Evolutionary conservation across 2,888 invertebrate genomes (phyloP).

Genomic region (Lasius platythorax): DNA sequence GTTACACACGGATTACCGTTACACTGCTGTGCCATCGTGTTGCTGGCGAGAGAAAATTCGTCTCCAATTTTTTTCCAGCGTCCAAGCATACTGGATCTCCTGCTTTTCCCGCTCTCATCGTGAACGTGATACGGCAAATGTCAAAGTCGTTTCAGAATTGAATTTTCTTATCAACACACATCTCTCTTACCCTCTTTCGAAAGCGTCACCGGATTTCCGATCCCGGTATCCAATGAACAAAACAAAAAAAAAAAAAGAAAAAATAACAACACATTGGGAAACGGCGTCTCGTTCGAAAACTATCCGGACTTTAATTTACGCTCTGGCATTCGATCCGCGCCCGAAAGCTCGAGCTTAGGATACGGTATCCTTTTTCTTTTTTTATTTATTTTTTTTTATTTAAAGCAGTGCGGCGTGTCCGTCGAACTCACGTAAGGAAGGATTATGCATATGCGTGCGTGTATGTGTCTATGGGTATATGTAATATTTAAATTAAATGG

Average conservation of each 20-base stretch:
- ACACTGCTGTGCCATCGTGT: not conserved
- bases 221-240: not conserved
- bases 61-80: not conserved
- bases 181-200: constrained; percentile 20
- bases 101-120: constrained; percentile 1
- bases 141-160: constrained; percentile 31
- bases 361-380: not conserved
- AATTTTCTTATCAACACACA: constrained; percentile 38
- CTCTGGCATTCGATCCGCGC: constrained; percentile 30
- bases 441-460: not conserved
- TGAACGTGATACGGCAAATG: not conserved
- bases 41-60: not conserved
- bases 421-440: not conserved
- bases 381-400: not conserved
- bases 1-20: not conserved
- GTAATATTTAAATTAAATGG: constrained; percentile 30
- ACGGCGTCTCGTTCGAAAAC: constrained; percentile 6
- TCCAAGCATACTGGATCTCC: not conserved
- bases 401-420: not conserved
- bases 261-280: not conserved
- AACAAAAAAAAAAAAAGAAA: constrained; percentile 19
- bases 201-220: constrained; percentile 21
- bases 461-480: not conserved
- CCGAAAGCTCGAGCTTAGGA: constrained; percentile 29
- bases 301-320: constrained; percentile 39